Conservation (phyloP, 2,888 invertebrate species). For the Rhodophaea formosa region DNA sequence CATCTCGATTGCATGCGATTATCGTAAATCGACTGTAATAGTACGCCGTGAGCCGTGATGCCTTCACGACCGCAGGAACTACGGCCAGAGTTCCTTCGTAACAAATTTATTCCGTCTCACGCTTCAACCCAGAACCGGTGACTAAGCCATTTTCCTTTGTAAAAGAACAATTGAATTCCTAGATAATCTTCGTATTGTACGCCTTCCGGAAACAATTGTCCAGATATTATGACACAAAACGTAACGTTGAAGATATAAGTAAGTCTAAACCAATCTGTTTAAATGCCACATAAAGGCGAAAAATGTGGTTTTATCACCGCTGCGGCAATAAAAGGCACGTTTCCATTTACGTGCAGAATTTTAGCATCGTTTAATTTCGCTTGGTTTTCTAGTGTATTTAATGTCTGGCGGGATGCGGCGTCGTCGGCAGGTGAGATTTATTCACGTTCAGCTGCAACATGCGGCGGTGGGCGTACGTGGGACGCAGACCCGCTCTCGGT, state of each 20-base stretch:
- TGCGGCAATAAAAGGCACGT: neutral
- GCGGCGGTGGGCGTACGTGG: conserved; percentile 63
- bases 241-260: conserved; percentile 11
- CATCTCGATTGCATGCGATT: conserved; percentile 43
- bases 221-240: conserved; percentile 13
- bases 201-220: conserved; percentile 18
- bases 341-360: conserved; percentile 6
- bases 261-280: conserved; percentile 7
- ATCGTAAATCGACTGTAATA: conserved; percentile 44
- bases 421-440: conserved; percentile 70
- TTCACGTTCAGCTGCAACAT: conserved; percentile 54
- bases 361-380: conserved; percentile 10
- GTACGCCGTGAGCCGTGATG: conserved; percentile 13
- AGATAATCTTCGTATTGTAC: conserved; percentile 40
- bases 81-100: neutral
- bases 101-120: conserved; percentile 26
- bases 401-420: conserved; percentile 20
- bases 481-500: conserved; percentile 49
- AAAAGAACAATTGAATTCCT: conserved; percentile 45
- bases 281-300: conserved; percentile 2
- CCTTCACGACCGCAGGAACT: conserved; percentile 19
- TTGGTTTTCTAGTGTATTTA: conserved; percentile 7
- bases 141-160: conserved; percentile 32
- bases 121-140: conserved; percentile 25
- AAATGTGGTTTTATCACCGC: conserved; percentile 6